phyloP scores from a whole-genome alignment of 2,888 invertebrate species.

The Drosophila paucipuncta region DNA sequence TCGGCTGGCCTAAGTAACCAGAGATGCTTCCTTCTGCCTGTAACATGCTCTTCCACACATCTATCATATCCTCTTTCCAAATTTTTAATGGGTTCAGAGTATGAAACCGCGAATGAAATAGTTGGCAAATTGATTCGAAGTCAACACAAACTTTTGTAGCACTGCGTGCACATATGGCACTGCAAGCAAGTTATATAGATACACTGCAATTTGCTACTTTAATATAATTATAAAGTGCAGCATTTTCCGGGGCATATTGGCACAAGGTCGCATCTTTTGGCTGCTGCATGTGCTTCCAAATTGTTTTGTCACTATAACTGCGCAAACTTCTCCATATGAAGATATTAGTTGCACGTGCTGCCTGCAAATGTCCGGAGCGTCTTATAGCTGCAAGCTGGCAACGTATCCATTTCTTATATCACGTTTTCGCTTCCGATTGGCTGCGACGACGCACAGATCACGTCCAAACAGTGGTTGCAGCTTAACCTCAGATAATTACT shows the following conservation, averaged over 20 bases:
- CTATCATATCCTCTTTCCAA: neutral
- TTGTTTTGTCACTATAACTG: slow-evolving; percentile 62
- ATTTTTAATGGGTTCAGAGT: slow-evolving; percentile 6
- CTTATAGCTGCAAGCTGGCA: slow-evolving; percentile 22
- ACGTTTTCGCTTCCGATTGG: slow-evolving; percentile 37
- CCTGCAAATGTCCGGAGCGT: slow-evolving; percentile 37
- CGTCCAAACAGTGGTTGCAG: slow-evolving; percentile 25
- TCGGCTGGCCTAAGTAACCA: neutral
- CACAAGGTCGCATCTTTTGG: slow-evolving; percentile 29
- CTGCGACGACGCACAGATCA: slow-evolving; percentile 12
- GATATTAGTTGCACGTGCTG: slow-evolving; percentile 55
- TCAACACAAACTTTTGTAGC: slow-evolving; percentile 3
- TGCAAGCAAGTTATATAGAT: slow-evolving; percentile 34
- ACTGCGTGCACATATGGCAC: slow-evolving; percentile 1
- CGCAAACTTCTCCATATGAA: slow-evolving; percentile 50
- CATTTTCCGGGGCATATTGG: neutral
- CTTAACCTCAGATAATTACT: slow-evolving; percentile 66
- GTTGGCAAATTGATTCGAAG: slow-evolving; percentile 14
- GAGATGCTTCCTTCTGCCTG: too few species aligned
- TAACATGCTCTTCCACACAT: neutral
- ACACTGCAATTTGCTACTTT: slow-evolving; percentile 39
- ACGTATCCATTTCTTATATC: slow-evolving; percentile 21
- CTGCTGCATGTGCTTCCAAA: slow-evolving; percentile 55
- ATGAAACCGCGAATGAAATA: slow-evolving; percentile 31
- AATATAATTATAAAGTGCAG: slow-evolving; percentile 42